phyloP scores from a whole-genome alignment of 2,888 invertebrate species.

The Reticulitermes lucifugus region DNA sequence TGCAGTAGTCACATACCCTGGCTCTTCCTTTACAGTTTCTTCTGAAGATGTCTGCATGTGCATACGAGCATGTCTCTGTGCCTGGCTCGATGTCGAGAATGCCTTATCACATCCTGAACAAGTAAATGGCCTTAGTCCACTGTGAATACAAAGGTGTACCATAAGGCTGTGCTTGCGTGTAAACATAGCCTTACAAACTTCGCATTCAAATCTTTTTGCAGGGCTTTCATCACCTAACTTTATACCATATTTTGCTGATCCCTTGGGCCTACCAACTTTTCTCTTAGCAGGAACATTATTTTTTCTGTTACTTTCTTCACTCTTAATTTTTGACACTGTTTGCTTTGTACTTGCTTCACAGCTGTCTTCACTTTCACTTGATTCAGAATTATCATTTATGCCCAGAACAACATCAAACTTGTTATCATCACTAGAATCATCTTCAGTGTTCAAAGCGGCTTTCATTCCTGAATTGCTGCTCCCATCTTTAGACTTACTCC shows the following conservation, averaged over 20 bases:
- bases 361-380: constrained; percentile 29
- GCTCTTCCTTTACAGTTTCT: neutral
- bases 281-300: neutral
- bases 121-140: constrained; percentile 40
- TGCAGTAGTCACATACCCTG: constrained; percentile 2
- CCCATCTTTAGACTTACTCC: neutral
- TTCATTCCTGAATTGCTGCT: neutral
- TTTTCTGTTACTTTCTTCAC: neutral
- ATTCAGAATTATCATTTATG: constrained; percentile 1
- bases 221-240: neutral
- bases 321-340: neutral
- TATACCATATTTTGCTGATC: neutral
- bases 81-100: constrained; percentile 34
- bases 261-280: neutral
- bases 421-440: constrained; percentile 34
- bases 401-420: neutral
- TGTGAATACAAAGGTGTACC: constrained; percentile 41
- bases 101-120: constrained; percentile 40
- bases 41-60: neutral
- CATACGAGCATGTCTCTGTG: constrained; percentile 35
- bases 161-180: constrained; percentile 43
- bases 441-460: neutral
- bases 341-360: neutral
- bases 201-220: constrained; percentile 38
- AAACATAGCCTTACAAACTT: constrained; percentile 43